phyloP scores from a whole-genome alignment of 2,113 vertebrate species.

The Hippocampus guttulatus region DNA sequence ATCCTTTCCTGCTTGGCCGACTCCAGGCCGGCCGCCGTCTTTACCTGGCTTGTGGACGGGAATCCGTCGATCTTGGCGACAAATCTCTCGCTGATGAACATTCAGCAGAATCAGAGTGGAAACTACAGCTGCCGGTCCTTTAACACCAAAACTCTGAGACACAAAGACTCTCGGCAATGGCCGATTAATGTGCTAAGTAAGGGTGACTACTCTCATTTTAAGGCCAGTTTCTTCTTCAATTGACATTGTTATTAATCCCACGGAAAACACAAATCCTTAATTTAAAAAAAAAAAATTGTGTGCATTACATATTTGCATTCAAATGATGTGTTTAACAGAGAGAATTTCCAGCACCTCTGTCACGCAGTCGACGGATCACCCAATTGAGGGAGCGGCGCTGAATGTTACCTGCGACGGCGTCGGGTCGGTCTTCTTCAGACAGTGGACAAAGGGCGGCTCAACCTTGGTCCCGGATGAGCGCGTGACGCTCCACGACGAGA shows the following conservation, averaged over 20 bases:
- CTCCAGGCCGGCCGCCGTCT: constrained; percentile 44
- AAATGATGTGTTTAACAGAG: constrained; percentile 23
- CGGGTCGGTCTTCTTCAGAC: constrained; percentile 8
- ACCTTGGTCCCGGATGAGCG: constrained; percentile 9
- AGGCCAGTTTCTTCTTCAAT: not conserved
- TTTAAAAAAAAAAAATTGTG: not conserved
- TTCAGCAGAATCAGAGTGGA: constrained; percentile 44
- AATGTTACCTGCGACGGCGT: constrained; percentile 26
- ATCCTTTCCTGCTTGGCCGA: constrained; percentile 41
- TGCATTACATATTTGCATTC: not conserved
- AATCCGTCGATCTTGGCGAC: constrained; percentile 8
- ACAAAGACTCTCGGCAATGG: constrained; percentile 26
- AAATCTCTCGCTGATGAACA: constrained; percentile 37
- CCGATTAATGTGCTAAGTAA: constrained; percentile 40
- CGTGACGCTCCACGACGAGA: constrained; percentile 8
- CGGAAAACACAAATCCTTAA: not conserved
- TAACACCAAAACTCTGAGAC: constrained; percentile 46
- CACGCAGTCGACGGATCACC: not conserved
- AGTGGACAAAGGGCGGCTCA: constrained; percentile 36
- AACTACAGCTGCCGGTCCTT: constrained; percentile 56
- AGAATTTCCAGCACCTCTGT: constrained; percentile 23
- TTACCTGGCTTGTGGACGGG: constrained; percentile 50
- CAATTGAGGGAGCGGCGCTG: constrained; percentile 15
- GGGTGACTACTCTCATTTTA: not conserved
- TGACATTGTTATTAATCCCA: not conserved